Conservation (phyloP, 2,797 vertebrate species). For the Mycteria americana region DNA sequence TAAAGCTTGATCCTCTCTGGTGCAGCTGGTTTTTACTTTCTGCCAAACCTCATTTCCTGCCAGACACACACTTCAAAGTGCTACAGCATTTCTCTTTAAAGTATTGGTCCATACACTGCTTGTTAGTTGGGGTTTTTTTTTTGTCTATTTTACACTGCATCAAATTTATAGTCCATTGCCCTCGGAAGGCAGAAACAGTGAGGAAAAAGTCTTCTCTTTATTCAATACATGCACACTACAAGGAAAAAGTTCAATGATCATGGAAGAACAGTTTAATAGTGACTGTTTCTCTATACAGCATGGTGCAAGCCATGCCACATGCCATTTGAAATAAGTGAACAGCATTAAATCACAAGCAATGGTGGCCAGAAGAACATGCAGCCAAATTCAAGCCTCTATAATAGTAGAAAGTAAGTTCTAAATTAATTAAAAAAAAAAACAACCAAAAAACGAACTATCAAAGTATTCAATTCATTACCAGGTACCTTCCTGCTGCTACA, state of each 20-base stretch:
- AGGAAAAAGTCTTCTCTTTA: not conserved
- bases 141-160: not conserved
- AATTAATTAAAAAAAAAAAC: not conserved
- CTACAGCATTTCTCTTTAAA: constrained; percentile 34
- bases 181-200: not conserved
- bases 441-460: not conserved
- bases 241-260: not conserved
- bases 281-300: not conserved
- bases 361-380: not conserved
- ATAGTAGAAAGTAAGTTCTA: not conserved
- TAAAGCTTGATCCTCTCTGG: not conserved
- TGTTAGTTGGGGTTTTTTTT: not conserved
- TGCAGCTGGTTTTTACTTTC: constrained; percentile 45
- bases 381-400: not conserved
- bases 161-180: not conserved
- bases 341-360: not conserved
- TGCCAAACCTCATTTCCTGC: constrained; percentile 63
- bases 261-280: not conserved
- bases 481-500: not conserved
- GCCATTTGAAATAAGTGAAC: not conserved
- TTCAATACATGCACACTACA: not conserved
- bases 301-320: not conserved
- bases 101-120: not conserved
- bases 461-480: not conserved
- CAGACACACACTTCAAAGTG: constrained; percentile 54